phyloP scores from a whole-genome alignment of 2,113 vertebrate genomes.

The Rhynchomys soricoides region DNA sequence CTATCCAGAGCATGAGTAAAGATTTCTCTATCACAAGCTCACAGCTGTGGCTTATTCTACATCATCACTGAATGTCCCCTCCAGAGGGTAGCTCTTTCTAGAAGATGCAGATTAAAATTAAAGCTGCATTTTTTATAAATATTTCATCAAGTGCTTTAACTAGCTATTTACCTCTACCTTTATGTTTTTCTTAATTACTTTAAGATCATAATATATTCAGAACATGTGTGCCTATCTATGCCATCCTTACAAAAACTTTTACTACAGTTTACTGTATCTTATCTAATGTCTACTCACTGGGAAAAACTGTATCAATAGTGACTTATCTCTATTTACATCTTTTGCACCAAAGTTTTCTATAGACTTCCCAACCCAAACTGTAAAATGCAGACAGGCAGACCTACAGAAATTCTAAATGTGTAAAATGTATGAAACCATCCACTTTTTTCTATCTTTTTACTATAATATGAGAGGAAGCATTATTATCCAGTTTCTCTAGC shows the following conservation, averaged over 20 bases:
- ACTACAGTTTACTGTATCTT: not conserved
- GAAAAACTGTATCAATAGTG: not conserved
- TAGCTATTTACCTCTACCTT: not conserved
- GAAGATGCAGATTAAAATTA: not conserved
- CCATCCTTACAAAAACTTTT: not conserved
- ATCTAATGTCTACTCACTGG: not conserved
- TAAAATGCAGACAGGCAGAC: not conserved
- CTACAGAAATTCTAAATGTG: not conserved
- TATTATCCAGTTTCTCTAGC: not conserved
- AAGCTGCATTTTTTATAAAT: not conserved
- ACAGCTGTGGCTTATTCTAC: fast-evolving
- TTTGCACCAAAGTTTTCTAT: not conserved
- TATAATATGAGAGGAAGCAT: not conserved
- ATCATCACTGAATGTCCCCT: not conserved
- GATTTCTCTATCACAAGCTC: fast-evolving
- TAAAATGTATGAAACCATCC: not conserved
- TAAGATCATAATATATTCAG: not conserved
- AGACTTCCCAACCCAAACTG: fast-evolving
- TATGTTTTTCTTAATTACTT: not conserved
- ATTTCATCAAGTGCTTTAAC: not conserved
- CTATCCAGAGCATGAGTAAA: not conserved
- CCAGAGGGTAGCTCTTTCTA: not conserved
- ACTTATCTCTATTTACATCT: not conserved
- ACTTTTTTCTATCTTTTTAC: not conserved
- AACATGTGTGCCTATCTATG: not conserved